Evolutionary conservation across 1,140 invertebrate genomes (phyloP), one percentile per base, ranked within the genome.

Genomic region (Leptinotarsa undecemlineata): DNA sequence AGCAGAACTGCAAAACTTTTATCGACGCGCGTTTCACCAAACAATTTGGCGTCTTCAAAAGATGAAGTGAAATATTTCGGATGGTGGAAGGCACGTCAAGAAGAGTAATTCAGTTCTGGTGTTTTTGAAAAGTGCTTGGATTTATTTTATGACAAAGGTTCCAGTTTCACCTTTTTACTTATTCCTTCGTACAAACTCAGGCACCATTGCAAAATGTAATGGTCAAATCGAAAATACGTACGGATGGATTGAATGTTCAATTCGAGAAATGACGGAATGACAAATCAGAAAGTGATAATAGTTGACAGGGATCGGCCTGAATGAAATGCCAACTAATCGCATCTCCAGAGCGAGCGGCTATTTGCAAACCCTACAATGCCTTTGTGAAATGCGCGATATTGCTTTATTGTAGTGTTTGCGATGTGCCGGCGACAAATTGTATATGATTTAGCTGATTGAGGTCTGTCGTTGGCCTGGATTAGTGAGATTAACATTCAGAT

Each of bases 351-450:
- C 42, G 48, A 48, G 62, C 63, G 72, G 48, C 72, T 20, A 67
- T 48, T 20, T 21, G 48, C 48, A 73, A 48, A 62, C 48, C 62
- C 42, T 19, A 72, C 71, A 72, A 67, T 67, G 72, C 72, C 48
- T 69, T 73, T 73, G 71, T 72, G 71, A 72, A 72, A 72, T 72
- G 57, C 20, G 71, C 71, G 61, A 33, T 73, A 48, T 48, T 73
- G 33, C 62, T 48, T 67, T 67, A 66, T 67, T 51, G 26, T 60
- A 73, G n/a, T 21, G 48, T 48, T 69, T 69, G 21, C 11, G 20
- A 69, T 69, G 68, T 69, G 64, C 72, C 72, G 64, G 26, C 72
- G 62, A 64, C 72, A 73, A 73, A 73, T 73, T 73, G 42, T 67
- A 63, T 72, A 47, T 72, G 71, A 73, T 67, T 73, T 48, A 47